Evolutionary conservation across 2,113 vertebrate species (phyloP).

Genomic region (Merops nubicus): DNA sequence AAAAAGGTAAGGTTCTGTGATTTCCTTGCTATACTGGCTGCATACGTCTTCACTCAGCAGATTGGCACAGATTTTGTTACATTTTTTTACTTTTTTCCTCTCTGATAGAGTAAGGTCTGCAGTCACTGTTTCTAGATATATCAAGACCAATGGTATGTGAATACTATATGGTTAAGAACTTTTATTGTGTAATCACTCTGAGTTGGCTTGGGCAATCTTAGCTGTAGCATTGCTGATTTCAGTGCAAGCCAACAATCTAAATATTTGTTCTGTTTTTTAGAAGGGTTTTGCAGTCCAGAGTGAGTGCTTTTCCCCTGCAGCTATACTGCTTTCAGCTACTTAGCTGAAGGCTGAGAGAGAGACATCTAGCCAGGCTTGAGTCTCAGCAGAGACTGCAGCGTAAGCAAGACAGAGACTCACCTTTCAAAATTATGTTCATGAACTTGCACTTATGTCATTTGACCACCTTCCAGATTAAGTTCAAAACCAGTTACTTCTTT

Average conservation of each 20-base stretch:
- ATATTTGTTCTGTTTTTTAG: constrained; percentile 15
- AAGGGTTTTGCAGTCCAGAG: background rate
- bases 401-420: background rate
- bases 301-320: background rate
- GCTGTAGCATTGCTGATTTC: background rate
- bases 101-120: background rate
- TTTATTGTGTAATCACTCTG: background rate
- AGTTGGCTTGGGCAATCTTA: background rate
- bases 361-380: background rate
- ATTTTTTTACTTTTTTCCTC: background rate
- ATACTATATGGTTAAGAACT: background rate
- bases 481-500: background rate
- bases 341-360: background rate
- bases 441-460: background rate
- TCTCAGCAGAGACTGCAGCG: background rate
- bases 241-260: background rate
- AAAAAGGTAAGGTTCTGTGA: background rate
- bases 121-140: background rate
- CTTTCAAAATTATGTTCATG: background rate
- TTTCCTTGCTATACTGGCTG: background rate
- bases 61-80: background rate
- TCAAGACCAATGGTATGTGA: background rate
- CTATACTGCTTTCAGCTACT: background rate
- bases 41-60: background rate
- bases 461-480: background rate